Evolutionary conservation across 2,797 vertebrate species (phyloP), one percentile per base, ranked within the genome.

Genomic region (Sparidentex hasta): DNA sequence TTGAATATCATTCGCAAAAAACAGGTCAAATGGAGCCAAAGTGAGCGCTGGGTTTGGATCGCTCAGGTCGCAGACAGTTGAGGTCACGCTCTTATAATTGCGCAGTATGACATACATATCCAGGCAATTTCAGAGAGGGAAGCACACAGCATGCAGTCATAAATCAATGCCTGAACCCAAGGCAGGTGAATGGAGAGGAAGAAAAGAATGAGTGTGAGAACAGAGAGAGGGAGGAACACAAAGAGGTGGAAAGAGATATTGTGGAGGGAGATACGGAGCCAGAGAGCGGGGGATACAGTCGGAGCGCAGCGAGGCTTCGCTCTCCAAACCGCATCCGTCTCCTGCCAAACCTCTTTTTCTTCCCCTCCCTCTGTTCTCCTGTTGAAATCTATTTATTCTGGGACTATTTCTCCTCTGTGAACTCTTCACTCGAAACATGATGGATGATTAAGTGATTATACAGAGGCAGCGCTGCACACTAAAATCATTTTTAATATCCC

Each of bases 1-100:
- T 20, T 57, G 43, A 52, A 57, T 69, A 65, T 62, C 16, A 38
- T 63, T 62, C n/a, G 63, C 73, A 27, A 81, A 27, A 81, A 88
- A 88, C 76, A 61, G 79, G 66, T 80, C 70, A 73, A 65, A 76
- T 25, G 54, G 66, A 84, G 76, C 47, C 25, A 71, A 52, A 51
- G 29, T 48, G 51, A 52, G 54, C 16, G 65, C 80, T 68, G 68
- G 65, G 75, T 83, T 88, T 57, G 46, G 85, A 81, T 85, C 68
- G 65, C 65, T 67, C 56, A 67, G 88, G 78, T 89, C 85, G 67
- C 65, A 77, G 73, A 88, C 77, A 74, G 81, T 51, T 21, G 82
- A 87, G 88, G 83, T 92, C 86, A 71, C 12, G 67, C 81, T 84
- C 78, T 83, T 68, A 78, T 90, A 90, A 91, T 86, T 91, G 87